phyloP scores from a whole-genome alignment of 2,888 invertebrate species.

The Cyclophora punctaria region DNA sequence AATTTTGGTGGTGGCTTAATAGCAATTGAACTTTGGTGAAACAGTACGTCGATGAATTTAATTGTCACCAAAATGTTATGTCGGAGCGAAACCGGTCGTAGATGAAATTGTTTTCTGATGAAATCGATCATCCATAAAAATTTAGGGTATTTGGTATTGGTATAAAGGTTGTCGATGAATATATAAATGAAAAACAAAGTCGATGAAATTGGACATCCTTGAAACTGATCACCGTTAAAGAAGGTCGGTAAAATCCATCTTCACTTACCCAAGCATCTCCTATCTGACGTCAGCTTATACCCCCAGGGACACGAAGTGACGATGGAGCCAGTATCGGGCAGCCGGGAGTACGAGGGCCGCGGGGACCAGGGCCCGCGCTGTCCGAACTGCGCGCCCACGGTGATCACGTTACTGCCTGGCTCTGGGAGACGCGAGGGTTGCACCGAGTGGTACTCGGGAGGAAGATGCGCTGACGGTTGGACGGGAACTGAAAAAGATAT shows the following conservation, averaged over 20 bases:
- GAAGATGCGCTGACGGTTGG: constrained; percentile 2
- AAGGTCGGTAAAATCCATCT: too few species aligned
- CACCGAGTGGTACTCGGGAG: background rate
- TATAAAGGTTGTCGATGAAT: too few species aligned
- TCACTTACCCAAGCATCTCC: constrained; percentile 72
- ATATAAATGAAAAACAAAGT: too few species aligned
- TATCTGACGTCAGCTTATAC: constrained; percentile 83
- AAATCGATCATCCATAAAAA: too few species aligned
- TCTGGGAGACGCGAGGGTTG: constrained; percentile 13
- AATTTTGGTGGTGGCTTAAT: background rate
- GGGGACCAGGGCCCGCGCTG: constrained; percentile 47
- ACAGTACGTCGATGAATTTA: too few species aligned
- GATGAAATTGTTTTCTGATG: too few species aligned
- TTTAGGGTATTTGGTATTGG: too few species aligned
- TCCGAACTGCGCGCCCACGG: constrained; percentile 64
- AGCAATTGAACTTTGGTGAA: too few species aligned
- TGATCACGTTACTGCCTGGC: constrained; percentile 47
- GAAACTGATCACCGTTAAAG: too few species aligned
- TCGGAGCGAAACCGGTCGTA: too few species aligned
- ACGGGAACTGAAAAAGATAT: constrained; percentile 11
- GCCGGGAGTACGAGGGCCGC: constrained; percentile 38
- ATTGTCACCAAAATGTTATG: too few species aligned
- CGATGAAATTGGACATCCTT: too few species aligned
- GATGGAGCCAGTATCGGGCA: constrained; percentile 35
- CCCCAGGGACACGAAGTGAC: constrained; percentile 81